Conservation (phyloP, 1,140 invertebrate species). For the Physella acuta region DNA sequence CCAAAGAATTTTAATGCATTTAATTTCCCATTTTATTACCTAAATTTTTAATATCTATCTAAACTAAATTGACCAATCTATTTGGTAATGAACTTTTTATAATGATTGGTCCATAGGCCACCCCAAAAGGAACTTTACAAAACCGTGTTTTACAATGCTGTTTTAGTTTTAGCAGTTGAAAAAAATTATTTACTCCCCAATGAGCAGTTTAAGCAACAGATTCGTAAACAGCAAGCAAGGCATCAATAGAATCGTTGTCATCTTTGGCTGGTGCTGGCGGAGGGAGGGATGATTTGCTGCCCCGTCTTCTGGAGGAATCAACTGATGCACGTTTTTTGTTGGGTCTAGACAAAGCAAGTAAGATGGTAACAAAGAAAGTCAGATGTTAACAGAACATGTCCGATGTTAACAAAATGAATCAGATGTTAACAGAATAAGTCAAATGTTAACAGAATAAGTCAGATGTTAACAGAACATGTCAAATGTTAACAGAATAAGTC, state of each 20-base stretch:
- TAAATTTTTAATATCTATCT: no score
- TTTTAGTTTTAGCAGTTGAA: no score
- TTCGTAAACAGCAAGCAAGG: constrained; percentile 11
- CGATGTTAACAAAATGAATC: not conserved
- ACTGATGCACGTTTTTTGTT: constrained; percentile 5
- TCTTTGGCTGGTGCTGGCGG: constrained; percentile 1
- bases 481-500: not conserved
- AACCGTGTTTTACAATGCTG: not conserved
- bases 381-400: not conserved
- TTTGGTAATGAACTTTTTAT: no score
- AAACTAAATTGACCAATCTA: no score
- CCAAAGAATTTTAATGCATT: no score
- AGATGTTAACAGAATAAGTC: not conserved
- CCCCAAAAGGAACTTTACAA: no score
- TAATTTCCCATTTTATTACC: no score
- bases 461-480: not conserved
- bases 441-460: not conserved
- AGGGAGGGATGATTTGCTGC: not conserved
- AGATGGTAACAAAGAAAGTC: not conserved
- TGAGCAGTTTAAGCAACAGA: constrained; percentile 13
- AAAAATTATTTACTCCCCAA: no score
- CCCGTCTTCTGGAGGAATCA: not conserved
- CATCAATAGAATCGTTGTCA: constrained; percentile 11
- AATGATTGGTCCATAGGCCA: no score
- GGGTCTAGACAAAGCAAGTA: not conserved